These are phyloP conservation scores for Caerostris extrusa DNA, from an alignment of 1,140 invertebrate species.

Conservation along the genomic window DNA sequence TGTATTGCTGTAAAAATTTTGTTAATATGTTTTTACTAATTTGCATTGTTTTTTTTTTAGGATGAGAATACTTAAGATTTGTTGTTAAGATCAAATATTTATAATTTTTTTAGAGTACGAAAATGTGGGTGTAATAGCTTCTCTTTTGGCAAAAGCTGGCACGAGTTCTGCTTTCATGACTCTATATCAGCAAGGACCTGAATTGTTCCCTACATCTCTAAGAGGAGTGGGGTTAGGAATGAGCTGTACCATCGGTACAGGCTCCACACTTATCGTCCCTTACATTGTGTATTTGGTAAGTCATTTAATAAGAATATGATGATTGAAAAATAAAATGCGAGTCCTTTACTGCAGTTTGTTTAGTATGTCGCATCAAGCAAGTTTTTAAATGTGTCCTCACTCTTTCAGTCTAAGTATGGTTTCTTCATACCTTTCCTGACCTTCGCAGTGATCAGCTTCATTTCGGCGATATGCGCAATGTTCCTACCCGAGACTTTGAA, in stretches of 20 bases:
- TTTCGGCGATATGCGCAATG: constrained; percentile 38
- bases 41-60: no score
- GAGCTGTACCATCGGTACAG: constrained; percentile 44
- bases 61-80: no score
- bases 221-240: constrained; percentile 64
- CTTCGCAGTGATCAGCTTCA: constrained; percentile 47
- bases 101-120: constrained; percentile 16
- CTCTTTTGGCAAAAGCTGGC: constrained; percentile 50
- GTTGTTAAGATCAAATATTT: no score
- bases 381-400: neutral
- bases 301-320: neutral
- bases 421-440: constrained; percentile 58
- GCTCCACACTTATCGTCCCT: constrained; percentile 51
- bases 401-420: constrained; percentile 36
- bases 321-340: no score
- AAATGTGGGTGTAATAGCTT: constrained; percentile 30
- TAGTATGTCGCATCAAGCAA: neutral
- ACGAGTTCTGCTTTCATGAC: constrained; percentile 53
- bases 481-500: constrained; percentile 62
- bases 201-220: constrained; percentile 49
- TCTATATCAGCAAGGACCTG: constrained; percentile 59
- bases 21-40: no score
- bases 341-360: neutral
- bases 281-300: constrained; percentile 62
- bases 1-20: no score